Evolutionary conservation across 2,113 vertebrate genomes (phyloP).

Genomic region (Morone saxatilis): DNA sequence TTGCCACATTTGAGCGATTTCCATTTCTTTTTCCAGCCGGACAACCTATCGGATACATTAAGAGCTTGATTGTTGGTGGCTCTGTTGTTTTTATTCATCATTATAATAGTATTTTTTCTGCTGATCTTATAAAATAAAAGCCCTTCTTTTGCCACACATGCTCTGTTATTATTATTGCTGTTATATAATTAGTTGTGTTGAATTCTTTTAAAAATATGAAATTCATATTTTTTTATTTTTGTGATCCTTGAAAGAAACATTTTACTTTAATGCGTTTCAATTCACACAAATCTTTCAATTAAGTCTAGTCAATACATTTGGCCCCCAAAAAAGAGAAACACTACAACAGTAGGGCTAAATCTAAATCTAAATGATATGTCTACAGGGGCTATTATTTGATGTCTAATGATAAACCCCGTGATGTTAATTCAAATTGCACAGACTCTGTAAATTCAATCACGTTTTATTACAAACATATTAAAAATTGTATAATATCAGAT

Average conservation of each 20-base stretch:
- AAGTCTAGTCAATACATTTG: neutral
- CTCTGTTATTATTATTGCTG: neutral
- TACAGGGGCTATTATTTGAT: neutral
- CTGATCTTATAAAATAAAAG: neutral
- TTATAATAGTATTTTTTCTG: neutral
- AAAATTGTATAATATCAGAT: neutral
- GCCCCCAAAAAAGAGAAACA: neutral
- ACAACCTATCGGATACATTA: too few relatives aligned
- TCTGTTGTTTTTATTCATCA: neutral
- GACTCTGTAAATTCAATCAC: neutral
- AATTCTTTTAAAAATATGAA: neutral
- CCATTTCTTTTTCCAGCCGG: neutral
- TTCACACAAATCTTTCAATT: neutral
- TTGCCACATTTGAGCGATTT: conserved; percentile 8
- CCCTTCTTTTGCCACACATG: neutral
- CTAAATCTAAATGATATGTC: neutral
- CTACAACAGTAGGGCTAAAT: too few relatives aligned
- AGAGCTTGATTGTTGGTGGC: neutral
- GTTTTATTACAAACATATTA: conserved; percentile 37
- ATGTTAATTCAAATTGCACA: neutral
- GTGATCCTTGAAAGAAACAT: neutral
- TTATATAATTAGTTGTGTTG: neutral
- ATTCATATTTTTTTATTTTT: neutral
- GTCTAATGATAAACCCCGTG: neutral
- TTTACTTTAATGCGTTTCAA: neutral